Base-by-base conservation (phyloP, 2,888 invertebrate species). In the Chloroclysta siterata region DNA sequence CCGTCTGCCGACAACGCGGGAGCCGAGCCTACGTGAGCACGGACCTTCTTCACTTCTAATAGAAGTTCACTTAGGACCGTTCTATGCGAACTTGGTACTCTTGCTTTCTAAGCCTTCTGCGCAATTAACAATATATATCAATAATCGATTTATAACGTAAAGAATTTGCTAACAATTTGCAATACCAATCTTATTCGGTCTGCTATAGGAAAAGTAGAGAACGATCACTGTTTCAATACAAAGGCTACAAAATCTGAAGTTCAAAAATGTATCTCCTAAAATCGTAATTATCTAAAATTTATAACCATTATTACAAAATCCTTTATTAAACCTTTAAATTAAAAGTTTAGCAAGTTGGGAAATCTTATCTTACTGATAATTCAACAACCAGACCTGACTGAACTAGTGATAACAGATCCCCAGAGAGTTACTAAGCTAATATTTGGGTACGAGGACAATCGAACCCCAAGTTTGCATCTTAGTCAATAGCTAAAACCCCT, bases 51-150 rank as follows among this genome's bases (percentile, higher is more conserved):
- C 74, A 72, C 72, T 74, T 78, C 82, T 83, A 88, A 90, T 88
- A 80, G 87, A 84, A 88, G 88, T 89, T 85, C 22, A 22, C 22
- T 1, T 22, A 22, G 22, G 3, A 22, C 22, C 22, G 22, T 22
- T 22, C 22, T 22, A 22, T 22, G 22, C 22, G 22, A 22, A 22
- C 22, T 22, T 22, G 22, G 22, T 89, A 87, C 89, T 89, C 85
- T 90, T 88, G 84, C 87, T 89, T 90, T 88, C 87, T 72, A 81
- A 78, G 77, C 74, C 72, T 72, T 15, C 14, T 74, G 75, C 76
- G 22, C 22, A 22, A 1, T 22, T 78, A 69, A 76, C 69, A 66
- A 68, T 71, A 71, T 74, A 68, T 68, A 64, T 64, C 61, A 53
- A 53, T 61, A 17, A 11, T 41, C 6, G n/a, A 6, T 52, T 33